These are phyloP conservation scores for Adineta ricciae DNA, from an alignment of 2,888 invertebrate species.

Conservation along the genomic window DNA sequence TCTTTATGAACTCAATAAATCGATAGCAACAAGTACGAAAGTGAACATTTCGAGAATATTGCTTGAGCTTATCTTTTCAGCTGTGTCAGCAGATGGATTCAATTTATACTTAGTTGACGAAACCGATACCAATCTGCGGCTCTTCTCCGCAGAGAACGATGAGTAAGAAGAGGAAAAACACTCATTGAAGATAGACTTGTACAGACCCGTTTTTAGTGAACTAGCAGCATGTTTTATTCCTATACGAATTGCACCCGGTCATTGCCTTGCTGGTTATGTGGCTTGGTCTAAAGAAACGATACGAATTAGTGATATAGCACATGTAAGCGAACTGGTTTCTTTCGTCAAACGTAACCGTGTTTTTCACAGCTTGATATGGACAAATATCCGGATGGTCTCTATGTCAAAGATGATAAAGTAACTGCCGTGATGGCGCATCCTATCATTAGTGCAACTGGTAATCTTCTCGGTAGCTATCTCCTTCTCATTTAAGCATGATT, in stretches of 20 bases:
- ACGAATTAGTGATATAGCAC: constrained; percentile 39
- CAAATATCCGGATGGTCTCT: constrained; percentile 37
- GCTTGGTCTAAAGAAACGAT: constrained; percentile 44
- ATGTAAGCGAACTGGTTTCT: no score
- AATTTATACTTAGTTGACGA: constrained; percentile 57
- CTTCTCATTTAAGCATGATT: background rate
- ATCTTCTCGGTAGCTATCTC: background rate
- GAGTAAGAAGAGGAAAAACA: background rate
- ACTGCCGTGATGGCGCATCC: constrained; percentile 5
- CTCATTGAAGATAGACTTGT: background rate
- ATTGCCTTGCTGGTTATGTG: constrained; percentile 48
- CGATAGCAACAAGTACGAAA: constrained; percentile 53
- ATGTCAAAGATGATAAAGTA: constrained; percentile 40
- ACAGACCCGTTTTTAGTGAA: background rate
- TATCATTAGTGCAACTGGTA: background rate
- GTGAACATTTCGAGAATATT: background rate
- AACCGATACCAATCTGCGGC: constrained; percentile 35
- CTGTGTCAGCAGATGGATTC: constrained; percentile 61
- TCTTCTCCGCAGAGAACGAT: background rate
- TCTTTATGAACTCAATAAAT: constrained; percentile 60
- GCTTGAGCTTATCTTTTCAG: constrained; percentile 42
- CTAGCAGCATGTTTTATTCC: constrained; percentile 28
- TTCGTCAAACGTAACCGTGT: no score
- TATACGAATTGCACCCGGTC: constrained; percentile 39
- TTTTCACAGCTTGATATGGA: background rate